A percentile compares a stretch with the other conserved stretches of the same genome.
phyloP scores from a whole-genome alignment of 2,113 vertebrate species.

The Pedionomus torquatus region DNA sequence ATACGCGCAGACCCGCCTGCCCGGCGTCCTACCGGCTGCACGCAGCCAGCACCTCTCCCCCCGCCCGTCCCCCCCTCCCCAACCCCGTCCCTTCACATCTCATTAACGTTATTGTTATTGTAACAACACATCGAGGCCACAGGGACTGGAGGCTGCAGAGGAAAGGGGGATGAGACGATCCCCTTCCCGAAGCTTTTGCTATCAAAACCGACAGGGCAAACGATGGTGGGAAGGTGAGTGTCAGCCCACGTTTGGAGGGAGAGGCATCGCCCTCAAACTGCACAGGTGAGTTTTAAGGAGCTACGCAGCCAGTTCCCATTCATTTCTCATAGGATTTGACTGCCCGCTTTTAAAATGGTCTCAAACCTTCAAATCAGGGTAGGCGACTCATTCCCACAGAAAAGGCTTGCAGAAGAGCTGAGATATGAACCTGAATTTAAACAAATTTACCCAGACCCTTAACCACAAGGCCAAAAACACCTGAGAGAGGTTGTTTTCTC shows the following conservation, averaged over 20 bases:
- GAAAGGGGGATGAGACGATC: accelerated
- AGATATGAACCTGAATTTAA: not conserved
- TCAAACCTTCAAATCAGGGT: not conserved
- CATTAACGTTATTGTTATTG: not conserved
- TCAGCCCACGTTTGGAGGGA: not conserved
- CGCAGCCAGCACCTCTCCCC: not conserved
- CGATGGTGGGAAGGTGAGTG: not conserved
- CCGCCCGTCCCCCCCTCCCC: not conserved
- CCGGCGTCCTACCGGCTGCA: accelerated
- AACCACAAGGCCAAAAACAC: not conserved
- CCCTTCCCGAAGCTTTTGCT: not conserved
- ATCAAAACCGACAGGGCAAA: not conserved
- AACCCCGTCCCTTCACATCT: not conserved
- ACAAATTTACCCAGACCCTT: not conserved
- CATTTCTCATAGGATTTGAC: not conserved
- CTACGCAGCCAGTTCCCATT: not conserved
- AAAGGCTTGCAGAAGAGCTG: not conserved
- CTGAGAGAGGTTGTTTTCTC: not conserved
- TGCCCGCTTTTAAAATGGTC: not conserved
- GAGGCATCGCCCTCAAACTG: not conserved
- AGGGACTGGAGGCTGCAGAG: not conserved
- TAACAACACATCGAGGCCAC: not conserved
- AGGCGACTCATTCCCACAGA: not conserved
- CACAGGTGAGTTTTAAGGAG: not conserved
- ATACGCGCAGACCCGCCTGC: not conserved